Evolutionary conservation across 2,888 invertebrate species (phyloP).

Genomic region (Ptychoptera albimana): DNA sequence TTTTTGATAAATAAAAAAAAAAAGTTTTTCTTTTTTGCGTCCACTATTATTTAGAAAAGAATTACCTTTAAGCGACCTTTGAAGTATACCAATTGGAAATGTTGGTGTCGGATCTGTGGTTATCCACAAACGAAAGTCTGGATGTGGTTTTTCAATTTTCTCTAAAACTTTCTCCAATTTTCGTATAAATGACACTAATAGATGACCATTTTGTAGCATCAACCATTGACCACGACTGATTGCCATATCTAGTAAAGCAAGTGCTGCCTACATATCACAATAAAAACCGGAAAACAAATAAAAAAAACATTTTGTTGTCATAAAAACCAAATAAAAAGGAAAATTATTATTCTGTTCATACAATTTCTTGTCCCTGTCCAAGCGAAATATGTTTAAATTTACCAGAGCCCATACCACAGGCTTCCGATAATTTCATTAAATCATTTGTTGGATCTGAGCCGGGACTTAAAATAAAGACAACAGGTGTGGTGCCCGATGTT

Average conservation of each 20-base stretch:
- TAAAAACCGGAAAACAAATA: conserved; percentile 1
- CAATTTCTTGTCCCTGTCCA: conserved; percentile 86
- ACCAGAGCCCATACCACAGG: conserved; percentile 50
- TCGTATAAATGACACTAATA: conserved; percentile 61
- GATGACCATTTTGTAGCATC: conserved; percentile 84
- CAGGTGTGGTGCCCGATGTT: conserved; percentile 66
- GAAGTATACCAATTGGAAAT: conserved; percentile 82
- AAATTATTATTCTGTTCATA: conserved; percentile 28
- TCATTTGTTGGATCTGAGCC: conserved; percentile 88
- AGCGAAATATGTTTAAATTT: conserved; percentile 80
- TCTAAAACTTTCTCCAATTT: conserved; percentile 73
- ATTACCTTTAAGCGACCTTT: conserved; percentile 63
- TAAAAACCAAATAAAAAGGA: not conserved
- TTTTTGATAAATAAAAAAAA: not conserved
- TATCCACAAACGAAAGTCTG: conserved; percentile 83
- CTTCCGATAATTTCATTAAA: conserved; percentile 60
- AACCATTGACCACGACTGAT: conserved; percentile 73
- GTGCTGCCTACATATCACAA: conserved; percentile 43
- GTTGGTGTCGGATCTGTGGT: conserved; percentile 77
- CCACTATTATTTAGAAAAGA: not conserved
- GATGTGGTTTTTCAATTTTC: conserved; percentile 63
- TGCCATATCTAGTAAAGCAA: conserved; percentile 48
- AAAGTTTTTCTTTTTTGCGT: not conserved
- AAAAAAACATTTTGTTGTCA: not conserved
- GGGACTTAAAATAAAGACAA: conserved; percentile 85